Evolutionary conservation across 1,140 invertebrate genomes (phyloP).

Genomic region (Helicoverpa armigera): DNA sequence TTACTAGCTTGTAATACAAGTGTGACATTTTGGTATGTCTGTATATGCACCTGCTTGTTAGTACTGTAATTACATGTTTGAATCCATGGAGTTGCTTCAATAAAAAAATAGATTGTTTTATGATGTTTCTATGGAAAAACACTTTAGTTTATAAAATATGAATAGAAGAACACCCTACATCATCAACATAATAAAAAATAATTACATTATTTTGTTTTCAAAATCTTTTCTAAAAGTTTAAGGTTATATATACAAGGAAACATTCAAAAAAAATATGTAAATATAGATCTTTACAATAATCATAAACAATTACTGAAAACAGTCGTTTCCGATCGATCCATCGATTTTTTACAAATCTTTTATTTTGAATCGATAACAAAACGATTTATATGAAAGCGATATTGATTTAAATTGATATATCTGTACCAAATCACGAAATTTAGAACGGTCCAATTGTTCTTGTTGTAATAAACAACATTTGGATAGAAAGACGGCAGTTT

Average conservation of each 20-base stretch:
- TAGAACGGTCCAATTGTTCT: slow-evolving; percentile 47
- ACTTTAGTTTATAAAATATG: no score
- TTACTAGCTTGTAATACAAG: no score
- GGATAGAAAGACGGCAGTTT: slow-evolving; percentile 52
- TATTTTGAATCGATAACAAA: slow-evolving; percentile 5
- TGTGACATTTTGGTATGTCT: no score
- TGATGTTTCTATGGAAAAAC: no score
- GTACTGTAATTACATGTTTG: no score
- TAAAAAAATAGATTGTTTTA: no score
- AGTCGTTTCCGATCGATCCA: not conserved
- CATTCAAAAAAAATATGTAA: slow-evolving; percentile 37
- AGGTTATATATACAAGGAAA: slow-evolving; percentile 20
- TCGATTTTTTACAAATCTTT: slow-evolving; percentile 29
- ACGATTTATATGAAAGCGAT: slow-evolving; percentile 43
- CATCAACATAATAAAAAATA: no score
- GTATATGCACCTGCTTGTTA: no score
- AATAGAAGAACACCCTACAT: no score
- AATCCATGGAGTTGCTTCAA: no score
- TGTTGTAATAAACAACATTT: slow-evolving; percentile 34
- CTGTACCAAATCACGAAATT: slow-evolving; percentile 46
- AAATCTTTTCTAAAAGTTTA: not conserved
- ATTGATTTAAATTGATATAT: slow-evolving; percentile 48
- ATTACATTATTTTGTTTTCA: no score
- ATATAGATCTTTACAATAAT: slow-evolving; percentile 43
- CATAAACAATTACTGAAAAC: slow-evolving; percentile 33